Evolutionary conservation across 2,113 vertebrate species (phyloP).

Genomic region (Cavia porcellus): DNA sequence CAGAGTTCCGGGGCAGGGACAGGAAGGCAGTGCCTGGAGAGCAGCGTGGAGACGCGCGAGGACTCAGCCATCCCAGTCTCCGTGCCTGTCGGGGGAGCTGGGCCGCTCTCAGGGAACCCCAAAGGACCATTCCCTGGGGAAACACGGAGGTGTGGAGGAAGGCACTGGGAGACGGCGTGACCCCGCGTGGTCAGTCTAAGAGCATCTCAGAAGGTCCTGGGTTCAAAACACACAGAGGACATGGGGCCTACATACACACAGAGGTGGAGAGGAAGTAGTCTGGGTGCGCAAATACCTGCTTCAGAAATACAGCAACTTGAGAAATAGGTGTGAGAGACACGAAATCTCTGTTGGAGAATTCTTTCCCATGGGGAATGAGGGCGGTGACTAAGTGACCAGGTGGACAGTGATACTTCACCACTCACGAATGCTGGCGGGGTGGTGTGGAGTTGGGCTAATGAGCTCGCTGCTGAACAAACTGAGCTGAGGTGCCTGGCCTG

Average conservation of each 20-base stretch:
- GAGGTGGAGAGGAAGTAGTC: not conserved
- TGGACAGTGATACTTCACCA: not conserved
- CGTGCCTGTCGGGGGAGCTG: not conserved
- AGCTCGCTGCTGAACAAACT: not conserved
- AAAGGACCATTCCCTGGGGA: not conserved
- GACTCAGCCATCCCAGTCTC: not conserved
- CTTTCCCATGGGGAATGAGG: not conserved
- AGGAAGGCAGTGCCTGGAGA: not conserved
- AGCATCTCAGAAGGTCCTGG: not conserved
- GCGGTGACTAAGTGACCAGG: not conserved
- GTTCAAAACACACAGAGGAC: slow-evolving; percentile 2
- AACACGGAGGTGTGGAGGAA: not conserved
- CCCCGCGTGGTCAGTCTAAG: not conserved
- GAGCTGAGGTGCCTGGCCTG: not conserved
- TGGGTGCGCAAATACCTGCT: not conserved
- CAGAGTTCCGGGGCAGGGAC: not conserved
- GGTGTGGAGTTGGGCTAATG: not conserved
- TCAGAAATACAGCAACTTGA: not conserved
- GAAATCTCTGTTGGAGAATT: not conserved
- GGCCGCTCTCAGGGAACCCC: no score
- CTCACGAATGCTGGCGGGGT: not conserved
- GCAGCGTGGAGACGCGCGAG: not conserved
- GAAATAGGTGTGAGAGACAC: not conserved
- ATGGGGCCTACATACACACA: not conserved
- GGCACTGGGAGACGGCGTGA: not conserved